Evolutionary conservation across 2,888 invertebrate species (phyloP).

Genomic region (Drosophila eohydei): DNA sequence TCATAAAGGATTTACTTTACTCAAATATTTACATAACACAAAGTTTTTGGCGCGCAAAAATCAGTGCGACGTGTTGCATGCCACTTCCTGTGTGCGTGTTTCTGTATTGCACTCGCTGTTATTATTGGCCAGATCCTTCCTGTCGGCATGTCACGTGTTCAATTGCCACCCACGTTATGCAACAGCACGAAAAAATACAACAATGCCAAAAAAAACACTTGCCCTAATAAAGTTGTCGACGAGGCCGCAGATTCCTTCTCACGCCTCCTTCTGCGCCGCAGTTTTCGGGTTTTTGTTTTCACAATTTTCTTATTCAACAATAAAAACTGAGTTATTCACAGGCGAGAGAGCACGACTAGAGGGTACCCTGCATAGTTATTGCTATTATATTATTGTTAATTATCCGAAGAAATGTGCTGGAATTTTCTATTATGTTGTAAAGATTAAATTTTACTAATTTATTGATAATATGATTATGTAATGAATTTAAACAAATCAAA

Average conservation of each 20-base stretch:
- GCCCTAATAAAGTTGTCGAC: conserved; percentile 58
- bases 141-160: conserved; percentile 68
- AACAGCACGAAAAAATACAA: conserved; percentile 19
- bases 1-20: conserved; percentile 25
- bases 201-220: conserved; percentile 49
- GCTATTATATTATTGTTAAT: too few relatives aligned
- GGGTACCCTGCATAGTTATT: conserved; percentile 1
- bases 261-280: conserved; percentile 55
- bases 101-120: conserved; percentile 14
- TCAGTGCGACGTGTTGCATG: conserved; percentile 31
- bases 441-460: too few relatives aligned
- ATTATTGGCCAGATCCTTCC: conserved; percentile 44
- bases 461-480: too few relatives aligned
- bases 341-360: not conserved
- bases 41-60: conserved; percentile 71
- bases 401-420: too few relatives aligned
- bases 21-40: conserved; percentile 64
- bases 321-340: not conserved
- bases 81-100: conserved; percentile 32
- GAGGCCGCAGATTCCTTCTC: conserved; percentile 66
- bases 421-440: too few relatives aligned
- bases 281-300: conserved; percentile 1
- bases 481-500: too few relatives aligned
- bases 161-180: conserved; percentile 68
- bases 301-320: not conserved